Evolutionary conservation across 2,888 invertebrate genomes (phyloP), one percentile per base, ranked within the genome.

Genomic region (Callosobruchus maculatus): DNA sequence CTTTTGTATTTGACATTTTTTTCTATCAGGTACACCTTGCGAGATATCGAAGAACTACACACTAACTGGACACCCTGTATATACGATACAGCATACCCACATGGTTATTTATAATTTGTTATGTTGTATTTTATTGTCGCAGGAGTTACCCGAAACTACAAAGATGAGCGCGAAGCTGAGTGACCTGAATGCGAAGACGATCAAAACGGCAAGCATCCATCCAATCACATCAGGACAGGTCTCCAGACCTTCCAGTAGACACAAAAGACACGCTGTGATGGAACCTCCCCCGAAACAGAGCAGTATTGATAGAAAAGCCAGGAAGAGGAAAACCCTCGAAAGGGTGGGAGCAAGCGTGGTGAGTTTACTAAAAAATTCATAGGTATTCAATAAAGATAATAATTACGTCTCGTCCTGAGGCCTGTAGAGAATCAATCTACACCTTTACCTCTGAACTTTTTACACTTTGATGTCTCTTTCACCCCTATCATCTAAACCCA

Each of bases 311-410:
- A 80, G 83, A 71, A 87, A 86, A 75, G 82, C 84, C 13, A 82
- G 91, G 80, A 92, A 92, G 81, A 88, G 92, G 76, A 88, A 91
- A 74, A 92, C 91, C 78, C 88, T 89, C 21, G 92, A 92, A 80
- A 91, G 91, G 84, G 86, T 89, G 79, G 88, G 90, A 73, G 88
- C 89, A 68, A 90, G 89, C 82, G 90, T 91, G 88, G 92, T 92
- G 88, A 92, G 91, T 89, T 86, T 81, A 9, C 20, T 20, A n/a
- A 20, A 5, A 5, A 67, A 4, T 67, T 67, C 7, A 26, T 26
- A 26, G 26, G 26, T 26, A 26, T 26, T 26, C n/a, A n/a, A n/a
- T n/a, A n/a, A n/a, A n/a, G n/a, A n/a, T n/a, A n/a, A n/a, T n/a
- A n/a, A n/a, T n/a, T n/a, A n/a, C n/a, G n/a, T n/a, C n/a, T n/a